Percentiles rank a stretch among this genome's conserved stretches.
These are phyloP conservation scores for Myzus persicae DNA, from an alignment of 1,140 invertebrate species.

Conservation along the genomic window DNA sequence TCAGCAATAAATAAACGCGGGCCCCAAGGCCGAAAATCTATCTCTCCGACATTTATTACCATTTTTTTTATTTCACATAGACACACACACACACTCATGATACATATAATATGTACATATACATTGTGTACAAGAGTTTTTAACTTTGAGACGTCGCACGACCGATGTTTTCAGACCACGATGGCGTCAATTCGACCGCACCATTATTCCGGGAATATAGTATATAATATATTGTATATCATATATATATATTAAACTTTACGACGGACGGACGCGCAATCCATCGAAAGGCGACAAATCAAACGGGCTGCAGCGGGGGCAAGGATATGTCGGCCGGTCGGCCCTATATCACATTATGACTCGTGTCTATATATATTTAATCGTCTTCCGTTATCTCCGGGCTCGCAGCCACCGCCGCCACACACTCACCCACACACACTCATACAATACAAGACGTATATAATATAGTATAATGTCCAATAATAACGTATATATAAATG, in stretches of 20 bases:
- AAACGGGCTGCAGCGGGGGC: background rate
- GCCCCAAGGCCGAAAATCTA: constrained; percentile 51
- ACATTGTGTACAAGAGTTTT: background rate
- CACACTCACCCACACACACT: background rate
- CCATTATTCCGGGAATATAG: constrained; percentile 17
- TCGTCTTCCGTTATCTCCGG: constrained; percentile 32
- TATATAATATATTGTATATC: background rate
- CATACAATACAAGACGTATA: background rate
- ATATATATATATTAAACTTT: background rate
- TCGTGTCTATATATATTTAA: constrained; percentile 19
- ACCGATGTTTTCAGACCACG: constrained; percentile 5
- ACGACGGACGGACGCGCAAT: constrained; percentile 27
- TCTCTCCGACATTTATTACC: constrained; percentile 44
- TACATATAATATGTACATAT: background rate
- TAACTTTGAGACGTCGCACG: constrained; percentile 15
- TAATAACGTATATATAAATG: background rate
- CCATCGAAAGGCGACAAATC: constrained; percentile 47
- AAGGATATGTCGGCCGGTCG: background rate
- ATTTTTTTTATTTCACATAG: constrained; percentile 42
- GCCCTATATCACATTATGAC: constrained; percentile 8
- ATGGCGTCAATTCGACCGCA: background rate
- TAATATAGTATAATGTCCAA: background rate
- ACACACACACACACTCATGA: background rate
- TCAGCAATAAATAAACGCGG: constrained; percentile 43
- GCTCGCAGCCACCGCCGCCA: background rate